Evolutionary conservation across 2,113 vertebrate species (phyloP).

Genomic region (Atractosteus spatula): DNA sequence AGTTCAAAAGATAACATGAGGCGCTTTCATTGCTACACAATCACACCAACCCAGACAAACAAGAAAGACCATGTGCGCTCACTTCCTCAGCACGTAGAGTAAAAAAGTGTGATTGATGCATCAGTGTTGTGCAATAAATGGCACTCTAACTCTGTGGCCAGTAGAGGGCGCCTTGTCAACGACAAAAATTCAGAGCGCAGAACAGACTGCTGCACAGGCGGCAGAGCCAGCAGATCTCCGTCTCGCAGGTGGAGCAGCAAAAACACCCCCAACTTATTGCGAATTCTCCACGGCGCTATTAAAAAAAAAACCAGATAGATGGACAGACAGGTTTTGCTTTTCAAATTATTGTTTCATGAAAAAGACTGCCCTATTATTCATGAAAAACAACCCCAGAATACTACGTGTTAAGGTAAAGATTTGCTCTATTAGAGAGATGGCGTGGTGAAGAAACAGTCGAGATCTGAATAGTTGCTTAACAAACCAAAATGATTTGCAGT

Average conservation of each 20-base stretch:
- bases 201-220: background rate
- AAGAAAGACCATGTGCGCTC: background rate
- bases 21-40: background rate
- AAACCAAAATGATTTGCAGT: background rate
- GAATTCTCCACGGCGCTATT: no score
- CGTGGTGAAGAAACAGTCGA: background rate
- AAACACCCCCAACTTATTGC: no score
- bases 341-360: no score
- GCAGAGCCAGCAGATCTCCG: background rate
- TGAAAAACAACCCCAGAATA: no score
- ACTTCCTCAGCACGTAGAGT: background rate
- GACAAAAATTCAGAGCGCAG: slow-evolving; percentile 5
- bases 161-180: slow-evolving; percentile 45
- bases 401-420: no score
- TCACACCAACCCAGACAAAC: background rate
- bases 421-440: no score
- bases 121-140: slow-evolving; percentile 18
- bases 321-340: no score
- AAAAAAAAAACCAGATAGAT: no score
- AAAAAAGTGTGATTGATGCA: background rate
- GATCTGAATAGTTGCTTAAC: background rate
- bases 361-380: no score
- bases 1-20: no score
- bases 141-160: slow-evolving; percentile 24
- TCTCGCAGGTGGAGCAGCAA: background rate